Evolutionary conservation across 2,113 vertebrate genomes (phyloP), one percentile per base, ranked within the genome.

Genomic region (Hyla sarda): DNA sequence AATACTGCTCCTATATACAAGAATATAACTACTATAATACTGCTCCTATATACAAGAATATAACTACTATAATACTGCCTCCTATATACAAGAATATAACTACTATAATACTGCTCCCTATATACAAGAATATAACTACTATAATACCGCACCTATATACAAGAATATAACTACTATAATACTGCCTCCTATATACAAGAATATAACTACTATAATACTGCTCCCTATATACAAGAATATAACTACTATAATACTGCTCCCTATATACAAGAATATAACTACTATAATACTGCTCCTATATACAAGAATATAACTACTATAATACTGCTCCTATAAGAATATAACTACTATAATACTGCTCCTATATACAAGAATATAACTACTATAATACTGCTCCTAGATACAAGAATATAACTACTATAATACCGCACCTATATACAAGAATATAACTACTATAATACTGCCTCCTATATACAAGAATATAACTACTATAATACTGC

Each of bases 391-490:
- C 60, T 65, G 25, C 60, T 5, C 60, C 60, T 65, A 65, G 28
- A 13, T 16, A 65, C 60, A 65, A 65, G 60, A 65, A 30, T 65
- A 65, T 65, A 65, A 65, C 60, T n/a, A n/a, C n/a, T n/a, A n/a
- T n/a, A n/a, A n/a, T n/a, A n/a, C n/a, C n/a, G n/a, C n/a, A n/a
- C n/a, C 60, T 65, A 65, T 65, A 13, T 65, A 16, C 60, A 65
- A 65, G 60, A 67, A 67, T 67, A 67, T 67, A 67, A 67, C 62
- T 67, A 67, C 62, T 67, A 67, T 67, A 67, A 67, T 67, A 67
- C 62, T 67, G 62, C 50, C 62, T 8, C 62, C 5, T 67, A 67
- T 67, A 13, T 67, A 67, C 62, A 67, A 67, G 62, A 67, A 67
- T 67, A 67, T 34, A 67, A 67, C 62, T 67, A 67, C 62, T 67